These are phyloP conservation scores for Centropus bengalensis DNA, from an alignment of 2,113 vertebrate species.

Conservation along the genomic window DNA sequence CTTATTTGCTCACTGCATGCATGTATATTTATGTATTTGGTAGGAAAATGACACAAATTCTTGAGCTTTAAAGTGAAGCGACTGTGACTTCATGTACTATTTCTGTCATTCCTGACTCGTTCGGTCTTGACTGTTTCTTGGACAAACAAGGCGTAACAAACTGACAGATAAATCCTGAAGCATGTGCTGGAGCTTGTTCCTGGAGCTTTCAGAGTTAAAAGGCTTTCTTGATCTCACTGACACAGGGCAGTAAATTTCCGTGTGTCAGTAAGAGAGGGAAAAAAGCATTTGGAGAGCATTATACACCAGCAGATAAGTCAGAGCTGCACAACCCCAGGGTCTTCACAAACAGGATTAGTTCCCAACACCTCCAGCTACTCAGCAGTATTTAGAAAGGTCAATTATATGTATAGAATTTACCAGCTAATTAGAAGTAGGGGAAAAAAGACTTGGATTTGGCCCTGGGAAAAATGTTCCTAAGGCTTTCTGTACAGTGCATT, in stretches of 20 bases:
- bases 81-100: conserved; percentile 63
- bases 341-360: neutral
- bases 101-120: conserved; percentile 57
- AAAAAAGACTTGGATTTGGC: neutral
- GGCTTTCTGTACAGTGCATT: neutral
- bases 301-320: neutral
- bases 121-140: conserved; percentile 54
- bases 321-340: neutral
- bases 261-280: neutral
- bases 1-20: neutral
- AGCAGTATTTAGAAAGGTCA: conserved; percentile 34
- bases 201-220: conserved; percentile 47
- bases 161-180: conserved; percentile 1
- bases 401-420: neutral
- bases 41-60: conserved; percentile 15
- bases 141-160: conserved; percentile 43
- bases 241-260: conserved; percentile 55
- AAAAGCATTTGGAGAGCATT: neutral
- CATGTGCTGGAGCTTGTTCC: conserved; percentile 30
- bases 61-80: conserved; percentile 36
- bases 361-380: conserved; percentile 17
- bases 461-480: neutral
- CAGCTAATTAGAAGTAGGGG: neutral
- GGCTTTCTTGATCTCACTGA: conserved; percentile 52
- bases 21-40: conserved; percentile 2